These are phyloP conservation scores for Amiota minor DNA, from an alignment of 2,888 invertebrate species.

Conservation along the genomic window DNA sequence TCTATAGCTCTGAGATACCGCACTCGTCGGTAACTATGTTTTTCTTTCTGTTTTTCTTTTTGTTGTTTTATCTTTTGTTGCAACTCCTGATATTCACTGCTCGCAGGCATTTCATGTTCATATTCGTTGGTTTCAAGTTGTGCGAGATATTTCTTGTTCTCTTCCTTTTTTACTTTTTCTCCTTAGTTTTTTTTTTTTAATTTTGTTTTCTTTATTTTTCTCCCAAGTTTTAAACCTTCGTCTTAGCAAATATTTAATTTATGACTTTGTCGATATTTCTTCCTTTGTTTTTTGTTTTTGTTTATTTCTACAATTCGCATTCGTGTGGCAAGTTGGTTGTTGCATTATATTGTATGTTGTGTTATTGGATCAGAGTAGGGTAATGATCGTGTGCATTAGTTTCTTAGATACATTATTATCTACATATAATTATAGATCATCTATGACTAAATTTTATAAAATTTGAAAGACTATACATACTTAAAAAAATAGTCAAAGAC, in stretches of 20 bases:
- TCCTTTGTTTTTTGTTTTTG: constrained; percentile 34
- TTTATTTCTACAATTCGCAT: constrained; percentile 39
- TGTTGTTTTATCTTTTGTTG: neutral
- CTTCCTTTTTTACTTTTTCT: constrained; percentile 36
- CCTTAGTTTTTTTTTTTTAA: constrained; percentile 44
- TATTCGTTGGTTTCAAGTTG: constrained; percentile 45
- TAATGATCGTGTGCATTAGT: too few relatives aligned
- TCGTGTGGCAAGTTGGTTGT: constrained; percentile 51
- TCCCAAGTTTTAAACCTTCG: constrained; percentile 31
- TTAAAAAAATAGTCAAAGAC: too few relatives aligned
- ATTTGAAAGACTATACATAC: too few relatives aligned
- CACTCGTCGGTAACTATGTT: neutral
- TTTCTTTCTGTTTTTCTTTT: neutral
- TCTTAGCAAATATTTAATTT: constrained; percentile 68
- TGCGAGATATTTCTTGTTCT: constrained; percentile 44
- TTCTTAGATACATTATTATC: too few relatives aligned
- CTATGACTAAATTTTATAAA: too few relatives aligned
- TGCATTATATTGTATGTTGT: neutral
- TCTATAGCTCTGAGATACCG: constrained; percentile 17
- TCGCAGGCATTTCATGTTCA: constrained; percentile 51
- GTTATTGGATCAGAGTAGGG: too few relatives aligned
- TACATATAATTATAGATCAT: too few relatives aligned
- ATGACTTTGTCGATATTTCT: constrained; percentile 69
- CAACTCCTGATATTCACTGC: constrained; percentile 3
- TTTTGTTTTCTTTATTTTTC: constrained; percentile 27